phyloP scores from a whole-genome alignment of 2,888 invertebrate species.

The Lissonota sp. region DNA sequence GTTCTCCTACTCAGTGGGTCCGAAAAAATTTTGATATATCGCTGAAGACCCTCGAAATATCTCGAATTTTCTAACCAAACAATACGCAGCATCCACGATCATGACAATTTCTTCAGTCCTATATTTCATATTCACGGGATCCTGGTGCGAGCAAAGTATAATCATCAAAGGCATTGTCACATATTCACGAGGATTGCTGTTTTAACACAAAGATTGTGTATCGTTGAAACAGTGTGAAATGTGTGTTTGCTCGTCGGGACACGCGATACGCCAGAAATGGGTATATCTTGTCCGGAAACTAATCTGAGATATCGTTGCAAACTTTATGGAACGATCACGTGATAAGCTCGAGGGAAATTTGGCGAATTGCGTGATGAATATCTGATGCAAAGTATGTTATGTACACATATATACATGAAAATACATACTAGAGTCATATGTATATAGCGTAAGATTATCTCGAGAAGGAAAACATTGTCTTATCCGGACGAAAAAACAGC shows the following conservation, averaged over 20 bases:
- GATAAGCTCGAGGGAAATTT: constrained; percentile 63
- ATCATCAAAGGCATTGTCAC: neutral
- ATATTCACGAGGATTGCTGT: constrained; percentile 13
- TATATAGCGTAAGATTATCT: constrained; percentile 9
- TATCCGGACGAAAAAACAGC: neutral
- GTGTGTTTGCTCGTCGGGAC: constrained; percentile 48
- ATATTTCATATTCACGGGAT: constrained; percentile 52
- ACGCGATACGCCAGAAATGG: constrained; percentile 45
- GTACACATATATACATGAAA: neutral
- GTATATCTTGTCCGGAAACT: constrained; percentile 61
- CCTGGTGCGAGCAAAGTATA: constrained; percentile 32
- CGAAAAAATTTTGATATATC: too few species aligned
- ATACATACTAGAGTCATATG: neutral
- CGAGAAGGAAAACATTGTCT: neutral
- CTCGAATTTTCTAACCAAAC: too few species aligned
- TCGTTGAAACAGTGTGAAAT: constrained; percentile 41
- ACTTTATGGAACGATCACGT: constrained; percentile 63
- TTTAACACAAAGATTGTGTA: constrained; percentile 20
- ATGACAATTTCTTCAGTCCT: constrained; percentile 61
- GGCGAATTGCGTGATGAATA: constrained; percentile 60
- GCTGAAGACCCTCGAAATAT: too few species aligned
- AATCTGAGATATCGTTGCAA: constrained; percentile 63
- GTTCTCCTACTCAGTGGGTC: too few species aligned
- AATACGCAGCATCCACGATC: too few species aligned
- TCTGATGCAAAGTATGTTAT: constrained; percentile 44